Evolutionary conservation across 1,140 invertebrate species (phyloP).

Genomic region (Conus ventricosus): DNA sequence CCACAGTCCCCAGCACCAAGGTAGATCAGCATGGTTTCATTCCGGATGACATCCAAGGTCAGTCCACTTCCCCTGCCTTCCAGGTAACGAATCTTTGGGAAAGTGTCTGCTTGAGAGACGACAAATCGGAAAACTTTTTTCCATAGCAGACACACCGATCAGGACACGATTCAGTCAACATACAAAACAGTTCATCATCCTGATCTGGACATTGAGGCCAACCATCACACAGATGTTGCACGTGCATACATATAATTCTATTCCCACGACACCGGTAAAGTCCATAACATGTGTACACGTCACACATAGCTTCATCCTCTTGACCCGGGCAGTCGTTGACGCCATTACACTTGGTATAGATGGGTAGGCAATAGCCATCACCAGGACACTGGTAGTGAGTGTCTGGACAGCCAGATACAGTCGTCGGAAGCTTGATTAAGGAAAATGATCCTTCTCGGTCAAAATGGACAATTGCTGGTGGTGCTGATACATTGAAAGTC

Average conservation of each 20-base stretch:
- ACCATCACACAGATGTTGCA: no score
- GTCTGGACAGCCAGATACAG: background rate
- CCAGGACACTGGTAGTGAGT: constrained; percentile 1
- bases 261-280: background rate
- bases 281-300: no score
- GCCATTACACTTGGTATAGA: no score
- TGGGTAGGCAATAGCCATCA: no score
- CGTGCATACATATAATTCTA: no score
- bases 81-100: background rate
- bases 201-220: no score
- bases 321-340: no score
- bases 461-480: background rate
- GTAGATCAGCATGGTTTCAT: background rate
- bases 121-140: background rate
- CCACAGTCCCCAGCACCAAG: background rate
- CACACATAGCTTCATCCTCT: no score
- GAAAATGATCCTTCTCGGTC: background rate
- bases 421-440: background rate
- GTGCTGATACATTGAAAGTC: background rate
- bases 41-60: no score
- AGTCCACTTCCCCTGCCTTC: background rate
- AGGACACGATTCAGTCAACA: constrained; percentile 31
- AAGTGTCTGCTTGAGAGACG: background rate
- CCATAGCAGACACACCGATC: constrained; percentile 40
- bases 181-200: constrained; percentile 14